Base-by-base conservation (phyloP, 2,888 invertebrate genomes). In the Eristalinus aeneus region DNA sequence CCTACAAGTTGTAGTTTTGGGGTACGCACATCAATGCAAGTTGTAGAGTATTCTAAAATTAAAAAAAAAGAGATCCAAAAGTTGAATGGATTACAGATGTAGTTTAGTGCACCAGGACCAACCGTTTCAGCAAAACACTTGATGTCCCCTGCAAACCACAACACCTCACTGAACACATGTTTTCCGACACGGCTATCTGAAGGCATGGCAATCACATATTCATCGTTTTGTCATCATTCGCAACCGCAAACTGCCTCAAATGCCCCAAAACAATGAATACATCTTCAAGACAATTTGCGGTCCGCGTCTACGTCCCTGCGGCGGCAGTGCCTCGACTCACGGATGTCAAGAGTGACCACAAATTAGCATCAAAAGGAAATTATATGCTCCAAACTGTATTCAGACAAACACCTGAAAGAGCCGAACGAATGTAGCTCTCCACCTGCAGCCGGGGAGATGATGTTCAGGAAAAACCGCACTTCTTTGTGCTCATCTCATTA, bases 281-380 rank as follows among this genome's bases (percentile, higher is more conserved):
- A 11, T 56, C 46, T n/a, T 12, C 39, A 22, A 56, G 56, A 11
- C 46, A 65, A 65, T 60, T 79, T 79, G 79, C 54, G 79, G 79
- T 73, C 64, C n/a, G 27, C 27, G 31, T 1, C 20, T 0, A 2
- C 23, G 9, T 8, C 3, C 0, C 8, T 1, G 2, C 5, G 20
- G 22, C 12, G 22, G n/a, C 11, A 3, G 12, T 31, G n/a, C 5
- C 27, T 27, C 1, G 9, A 27, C 16, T 63, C 73, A 68, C 23
- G 22, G 61, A 63, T 73, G 54, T 56, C 67, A 68, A 73, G 36
- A 63, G 73, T 79, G 73, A 79, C 79, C 79, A 73, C 79, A 79
- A 79, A 79, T 79, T 73, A 79, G 79, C 53, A 79, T 54, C 34
- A 65, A 60, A 75, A 67, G 23, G 12, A 32, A 31, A 32, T 31